These are phyloP conservation scores for Empidonax alnorum DNA, from an alignment of 2,113 vertebrate genomes.

Conservation along the genomic window DNA sequence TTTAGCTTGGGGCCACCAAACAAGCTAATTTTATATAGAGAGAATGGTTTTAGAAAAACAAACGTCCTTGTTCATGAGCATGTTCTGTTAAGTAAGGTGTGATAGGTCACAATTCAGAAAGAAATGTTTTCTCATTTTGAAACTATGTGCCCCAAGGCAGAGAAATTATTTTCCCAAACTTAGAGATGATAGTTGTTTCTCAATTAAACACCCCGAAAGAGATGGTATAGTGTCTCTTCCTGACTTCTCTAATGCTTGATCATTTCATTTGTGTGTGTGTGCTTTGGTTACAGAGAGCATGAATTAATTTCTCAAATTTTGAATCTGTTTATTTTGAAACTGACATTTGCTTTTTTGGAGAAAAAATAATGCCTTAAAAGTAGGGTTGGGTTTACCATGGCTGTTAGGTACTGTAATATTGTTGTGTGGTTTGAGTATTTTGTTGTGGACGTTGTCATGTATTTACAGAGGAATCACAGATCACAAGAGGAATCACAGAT, in stretches of 20 bases:
- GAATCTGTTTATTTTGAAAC: background rate
- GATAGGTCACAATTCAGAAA: background rate
- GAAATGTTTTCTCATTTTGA: slow-evolving; percentile 3
- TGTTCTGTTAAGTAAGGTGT: background rate
- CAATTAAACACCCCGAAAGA: background rate
- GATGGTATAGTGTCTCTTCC: background rate
- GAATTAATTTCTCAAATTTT: background rate
- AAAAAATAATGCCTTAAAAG: background rate
- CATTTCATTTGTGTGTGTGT: background rate
- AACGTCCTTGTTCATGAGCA: background rate
- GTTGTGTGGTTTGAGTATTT: background rate
- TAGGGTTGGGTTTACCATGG: background rate
- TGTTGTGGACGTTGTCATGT: background rate
- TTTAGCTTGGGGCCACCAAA: background rate
- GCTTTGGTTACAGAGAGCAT: background rate
- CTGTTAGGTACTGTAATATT: background rate
- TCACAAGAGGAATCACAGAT: fast-evolving
- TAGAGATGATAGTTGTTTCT: background rate
- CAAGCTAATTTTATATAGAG: background rate
- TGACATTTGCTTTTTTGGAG: background rate
- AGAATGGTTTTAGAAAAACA: background rate
- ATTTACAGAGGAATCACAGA: background rate
- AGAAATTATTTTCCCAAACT: background rate
- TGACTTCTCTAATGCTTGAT: background rate
- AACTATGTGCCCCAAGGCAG: background rate